phyloP scores from a whole-genome alignment of 1,140 invertebrate species.

The Drosophila teissieri region DNA sequence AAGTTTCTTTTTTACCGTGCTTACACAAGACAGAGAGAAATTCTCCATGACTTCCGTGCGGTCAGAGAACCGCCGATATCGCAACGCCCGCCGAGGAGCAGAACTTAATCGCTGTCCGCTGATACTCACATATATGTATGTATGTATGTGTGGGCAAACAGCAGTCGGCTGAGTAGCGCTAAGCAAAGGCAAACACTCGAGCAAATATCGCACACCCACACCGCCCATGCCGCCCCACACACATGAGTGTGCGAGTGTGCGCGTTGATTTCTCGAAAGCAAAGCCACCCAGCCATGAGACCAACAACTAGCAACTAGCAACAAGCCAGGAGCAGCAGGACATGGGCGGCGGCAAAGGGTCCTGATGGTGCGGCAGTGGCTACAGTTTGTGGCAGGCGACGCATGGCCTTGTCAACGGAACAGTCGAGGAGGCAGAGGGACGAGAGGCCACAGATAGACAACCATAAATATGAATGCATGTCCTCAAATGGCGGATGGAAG shows the following conservation, averaged over 20 bases:
- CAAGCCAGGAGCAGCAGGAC: conserved; percentile 45
- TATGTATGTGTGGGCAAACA: conserved; percentile 38
- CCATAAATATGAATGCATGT: conserved; percentile 76
- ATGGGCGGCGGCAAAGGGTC: background rate
- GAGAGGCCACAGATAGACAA: conserved; percentile 47
- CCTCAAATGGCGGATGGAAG: background rate
- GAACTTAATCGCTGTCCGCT: conserved; percentile 39
- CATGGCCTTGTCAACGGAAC: conserved; percentile 60
- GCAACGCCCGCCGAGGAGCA: conserved; percentile 28
- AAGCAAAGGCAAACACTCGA: conserved; percentile 62
- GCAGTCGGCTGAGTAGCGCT: conserved; percentile 65
- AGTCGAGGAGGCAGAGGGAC: background rate
- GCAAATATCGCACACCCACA: conserved; percentile 28
- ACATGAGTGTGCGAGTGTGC: conserved; percentile 1
- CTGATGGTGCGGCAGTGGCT: conserved; percentile 35
- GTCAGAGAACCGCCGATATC: conserved; percentile 17
- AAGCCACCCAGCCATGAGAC: conserved; percentile 76
- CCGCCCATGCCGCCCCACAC: conserved; percentile 26
- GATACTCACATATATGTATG: conserved; percentile 49
- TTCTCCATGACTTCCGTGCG: background rate
- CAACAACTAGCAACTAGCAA: conserved; percentile 78
- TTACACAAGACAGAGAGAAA: too few relatives aligned
- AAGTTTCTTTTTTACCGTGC: background rate
- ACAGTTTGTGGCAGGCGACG: conserved; percentile 72
- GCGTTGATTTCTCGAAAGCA: conserved; percentile 80